A percentile compares a stretch with the other conserved stretches of the same genome.
Evolutionary conservation across 2,888 invertebrate species (phyloP).

Genomic region (Zonitis immaculata): DNA sequence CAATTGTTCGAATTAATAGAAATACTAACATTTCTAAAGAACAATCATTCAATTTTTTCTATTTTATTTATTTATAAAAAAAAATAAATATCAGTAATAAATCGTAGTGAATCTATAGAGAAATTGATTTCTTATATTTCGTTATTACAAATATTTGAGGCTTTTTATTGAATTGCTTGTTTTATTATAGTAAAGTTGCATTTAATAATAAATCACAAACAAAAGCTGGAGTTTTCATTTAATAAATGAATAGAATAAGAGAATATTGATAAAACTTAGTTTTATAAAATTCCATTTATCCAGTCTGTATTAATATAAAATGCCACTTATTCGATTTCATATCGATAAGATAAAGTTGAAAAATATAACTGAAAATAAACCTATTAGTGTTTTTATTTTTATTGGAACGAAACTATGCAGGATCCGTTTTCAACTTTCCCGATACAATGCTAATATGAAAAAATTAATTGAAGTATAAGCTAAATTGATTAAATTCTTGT

Average conservation of each 20-base stretch:
- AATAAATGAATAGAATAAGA: background rate
- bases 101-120: background rate
- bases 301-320: background rate
- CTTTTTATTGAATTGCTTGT: background rate
- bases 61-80: no score
- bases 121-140: background rate
- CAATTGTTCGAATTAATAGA: background rate
- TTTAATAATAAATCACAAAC: background rate
- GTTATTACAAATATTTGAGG: background rate
- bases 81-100: background rate
- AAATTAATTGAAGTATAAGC: background rate
- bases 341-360: background rate
- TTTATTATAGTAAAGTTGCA: background rate
- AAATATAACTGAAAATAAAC: background rate
- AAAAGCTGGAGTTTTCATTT: background rate
- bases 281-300: background rate
- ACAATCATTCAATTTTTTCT: background rate
- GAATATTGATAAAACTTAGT: background rate
- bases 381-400: slow-evolving; percentile 3
- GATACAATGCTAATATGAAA: background rate
- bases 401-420: background rate
- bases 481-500: background rate
- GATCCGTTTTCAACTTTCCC: background rate
- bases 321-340: slow-evolving; percentile 1
- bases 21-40: background rate